Percentiles rank a stretch among this genome's conserved stretches.
Evolutionary conservation across 2,113 vertebrate genomes (phyloP).

Genomic region (Mandrillus leucophaeus): DNA sequence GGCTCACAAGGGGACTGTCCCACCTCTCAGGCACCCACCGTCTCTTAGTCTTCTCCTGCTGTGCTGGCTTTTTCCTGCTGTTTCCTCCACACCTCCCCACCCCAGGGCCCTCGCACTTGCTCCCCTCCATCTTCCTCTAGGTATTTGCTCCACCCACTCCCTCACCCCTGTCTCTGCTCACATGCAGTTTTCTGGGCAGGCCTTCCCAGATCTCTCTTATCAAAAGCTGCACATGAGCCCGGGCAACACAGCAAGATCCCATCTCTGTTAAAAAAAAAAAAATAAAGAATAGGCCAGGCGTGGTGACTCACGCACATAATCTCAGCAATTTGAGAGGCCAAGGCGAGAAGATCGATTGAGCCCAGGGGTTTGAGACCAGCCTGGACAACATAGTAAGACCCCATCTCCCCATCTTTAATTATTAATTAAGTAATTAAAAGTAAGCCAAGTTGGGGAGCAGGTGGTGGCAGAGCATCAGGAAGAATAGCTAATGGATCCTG

Average conservation of each 20-base stretch:
- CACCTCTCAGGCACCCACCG: neutral
- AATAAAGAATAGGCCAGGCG: no score
- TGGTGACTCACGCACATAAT: neutral
- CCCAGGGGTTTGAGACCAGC: neutral
- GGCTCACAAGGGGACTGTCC: neutral
- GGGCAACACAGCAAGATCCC: neutral
- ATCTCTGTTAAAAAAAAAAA: no score
- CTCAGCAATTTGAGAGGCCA: neutral
- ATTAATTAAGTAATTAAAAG: no score
- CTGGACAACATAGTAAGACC: neutral
- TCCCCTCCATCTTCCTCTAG: neutral
- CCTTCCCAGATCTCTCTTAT: neutral
- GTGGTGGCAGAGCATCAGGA: no score
- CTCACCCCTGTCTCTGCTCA: neutral
- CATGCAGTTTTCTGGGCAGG: neutral
- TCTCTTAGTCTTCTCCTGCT: neutral
- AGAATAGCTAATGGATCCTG: no score
- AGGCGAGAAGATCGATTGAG: rapidly evolving
- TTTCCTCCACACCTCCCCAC: neutral
- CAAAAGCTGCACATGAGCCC: neutral
- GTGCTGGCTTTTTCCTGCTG: neutral
- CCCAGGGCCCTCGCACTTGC: neutral
- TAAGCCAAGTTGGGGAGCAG: no score
- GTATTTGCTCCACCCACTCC: neutral
- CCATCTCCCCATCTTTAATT: neutral